A percentile compares a stretch with the other conserved stretches of the same genome.
Evolutionary conservation across 64 coral and sea anemone species (phyloP).

Genomic region (Catalaphyllia jardinei): DNA sequence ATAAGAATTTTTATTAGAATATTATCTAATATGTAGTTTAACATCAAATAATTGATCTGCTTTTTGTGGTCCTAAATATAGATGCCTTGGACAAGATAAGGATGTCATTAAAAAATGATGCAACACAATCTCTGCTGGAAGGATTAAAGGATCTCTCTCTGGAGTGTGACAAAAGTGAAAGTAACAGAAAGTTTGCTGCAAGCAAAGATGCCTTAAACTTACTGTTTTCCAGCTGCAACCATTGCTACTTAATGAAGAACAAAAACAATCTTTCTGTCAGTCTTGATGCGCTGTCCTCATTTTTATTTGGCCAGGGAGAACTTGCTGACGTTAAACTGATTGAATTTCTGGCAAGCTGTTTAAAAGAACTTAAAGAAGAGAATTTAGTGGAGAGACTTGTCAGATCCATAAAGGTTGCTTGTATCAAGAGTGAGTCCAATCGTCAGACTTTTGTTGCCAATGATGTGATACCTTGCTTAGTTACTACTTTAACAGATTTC

Average conservation of each 20-base stretch:
- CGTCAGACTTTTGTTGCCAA: slow-evolving; percentile 77
- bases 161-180: slow-evolving; percentile 70
- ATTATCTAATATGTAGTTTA: too few relatives aligned
- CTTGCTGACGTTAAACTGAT: slow-evolving; percentile 53
- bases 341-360: slow-evolving; percentile 54
- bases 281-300: slow-evolving; percentile 65
- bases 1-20: too few relatives aligned
- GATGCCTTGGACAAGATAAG: slow-evolving; percentile 53
- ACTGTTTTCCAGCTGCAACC: slow-evolving; percentile 54
- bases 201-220: slow-evolving; percentile 61
- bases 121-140: slow-evolving; percentile 24
- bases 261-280: slow-evolving; percentile 41
- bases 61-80: neutral
- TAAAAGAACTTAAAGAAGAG: slow-evolving; percentile 62
- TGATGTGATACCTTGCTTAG: slow-evolving; percentile 66
- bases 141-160: slow-evolving; percentile 42
- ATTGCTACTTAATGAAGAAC: slow-evolving; percentile 40
- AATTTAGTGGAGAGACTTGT: slow-evolving; percentile 49
- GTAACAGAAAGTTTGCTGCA: slow-evolving; percentile 80
- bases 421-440: slow-evolving; percentile 88
- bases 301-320: slow-evolving; percentile 70
- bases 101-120: slow-evolving; percentile 8
- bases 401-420: slow-evolving; percentile 45
- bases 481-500: slow-evolving; percentile 57
- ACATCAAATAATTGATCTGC: neutral